Percentiles rank a stretch among this genome's conserved stretches.
phyloP scores from a whole-genome alignment of 2,113 vertebrate species.

The Nerophis lumbriciformis region DNA sequence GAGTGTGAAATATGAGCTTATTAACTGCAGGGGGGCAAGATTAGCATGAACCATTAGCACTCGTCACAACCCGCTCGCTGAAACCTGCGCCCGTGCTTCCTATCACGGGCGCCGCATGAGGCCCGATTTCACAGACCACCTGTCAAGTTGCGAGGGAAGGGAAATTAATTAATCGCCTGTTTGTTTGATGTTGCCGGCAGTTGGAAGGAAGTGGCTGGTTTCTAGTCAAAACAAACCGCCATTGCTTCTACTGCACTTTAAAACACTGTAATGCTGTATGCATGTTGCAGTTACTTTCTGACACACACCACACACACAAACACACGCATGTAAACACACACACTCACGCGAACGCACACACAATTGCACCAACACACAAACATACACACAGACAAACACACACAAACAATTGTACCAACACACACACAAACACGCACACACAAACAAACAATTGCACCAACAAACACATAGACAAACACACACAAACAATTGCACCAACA shows the following conservation, averaged over 20 bases:
- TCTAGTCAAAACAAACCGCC: slow-evolving; percentile 55
- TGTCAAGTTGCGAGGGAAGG: slow-evolving; percentile 39
- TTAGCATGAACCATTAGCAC: slow-evolving; percentile 19
- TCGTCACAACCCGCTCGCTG: slow-evolving; percentile 33
- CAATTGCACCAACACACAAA: no score
- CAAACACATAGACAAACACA: no score
- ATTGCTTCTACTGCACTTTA: slow-evolving; percentile 11
- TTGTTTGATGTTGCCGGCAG: slow-evolving; percentile 43
- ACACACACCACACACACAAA: no score
- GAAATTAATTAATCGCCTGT: slow-evolving; percentile 42
- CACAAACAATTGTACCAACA: no score
- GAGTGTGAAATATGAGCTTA: slow-evolving; percentile 34
- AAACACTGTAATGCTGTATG: no score
- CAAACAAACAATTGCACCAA: no score
- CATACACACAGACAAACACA: no score
- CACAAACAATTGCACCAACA: no score
- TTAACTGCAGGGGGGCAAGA: slow-evolving; percentile 10
- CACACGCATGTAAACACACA: no score
- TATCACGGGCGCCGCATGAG: slow-evolving; percentile 32
- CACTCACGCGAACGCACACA: no score
- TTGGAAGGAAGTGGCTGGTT: slow-evolving; percentile 61
- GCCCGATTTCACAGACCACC: slow-evolving; percentile 44
- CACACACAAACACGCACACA: no score
- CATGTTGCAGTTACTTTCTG: no score
- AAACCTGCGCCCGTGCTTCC: slow-evolving; percentile 21